Percentiles rank a stretch among this genome's conserved stretches.
Evolutionary conservation across 2,113 vertebrate genomes (phyloP).

Genomic region (Pongo pygmaeus): DNA sequence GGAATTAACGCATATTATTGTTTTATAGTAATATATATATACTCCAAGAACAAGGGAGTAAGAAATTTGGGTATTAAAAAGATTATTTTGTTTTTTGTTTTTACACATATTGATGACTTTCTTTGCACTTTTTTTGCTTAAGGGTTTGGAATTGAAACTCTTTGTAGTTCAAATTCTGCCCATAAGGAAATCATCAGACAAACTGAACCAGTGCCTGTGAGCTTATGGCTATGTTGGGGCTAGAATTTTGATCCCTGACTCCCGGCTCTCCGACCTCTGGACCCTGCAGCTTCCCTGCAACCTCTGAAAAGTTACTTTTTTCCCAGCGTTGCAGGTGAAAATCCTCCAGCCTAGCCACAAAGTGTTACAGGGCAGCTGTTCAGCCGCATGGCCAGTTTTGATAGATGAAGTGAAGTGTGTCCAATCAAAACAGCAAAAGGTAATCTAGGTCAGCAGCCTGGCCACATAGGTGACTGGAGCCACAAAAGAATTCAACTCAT

Average conservation of each 20-base stretch:
- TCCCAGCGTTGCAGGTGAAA: neutral
- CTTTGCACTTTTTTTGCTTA: constrained; percentile 21
- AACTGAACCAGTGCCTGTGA: neutral
- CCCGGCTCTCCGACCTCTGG: neutral
- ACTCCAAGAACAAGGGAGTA: neutral
- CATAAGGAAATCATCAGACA: neutral
- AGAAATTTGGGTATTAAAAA: constrained; percentile 32
- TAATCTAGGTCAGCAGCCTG: constrained; percentile 4
- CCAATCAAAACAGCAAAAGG: neutral
- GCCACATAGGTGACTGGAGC: constrained; percentile 18
- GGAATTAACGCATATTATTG: neutral
- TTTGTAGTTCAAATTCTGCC: neutral
- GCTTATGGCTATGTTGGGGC: neutral
- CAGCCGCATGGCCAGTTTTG: neutral
- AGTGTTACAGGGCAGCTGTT: neutral
- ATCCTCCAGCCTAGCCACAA: neutral
- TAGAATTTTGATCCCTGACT: neutral
- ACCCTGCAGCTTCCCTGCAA: neutral
- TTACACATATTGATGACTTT: neutral
- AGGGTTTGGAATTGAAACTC: neutral
- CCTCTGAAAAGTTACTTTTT: neutral
- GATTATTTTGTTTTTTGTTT: neutral
- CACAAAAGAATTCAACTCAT: constrained; percentile 53
- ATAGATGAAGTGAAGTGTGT: constrained; percentile 8
- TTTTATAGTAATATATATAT: neutral